These are phyloP conservation scores for Ferdinandea cuprea DNA, from an alignment of 2,888 invertebrate species.

Conservation along the genomic window DNA sequence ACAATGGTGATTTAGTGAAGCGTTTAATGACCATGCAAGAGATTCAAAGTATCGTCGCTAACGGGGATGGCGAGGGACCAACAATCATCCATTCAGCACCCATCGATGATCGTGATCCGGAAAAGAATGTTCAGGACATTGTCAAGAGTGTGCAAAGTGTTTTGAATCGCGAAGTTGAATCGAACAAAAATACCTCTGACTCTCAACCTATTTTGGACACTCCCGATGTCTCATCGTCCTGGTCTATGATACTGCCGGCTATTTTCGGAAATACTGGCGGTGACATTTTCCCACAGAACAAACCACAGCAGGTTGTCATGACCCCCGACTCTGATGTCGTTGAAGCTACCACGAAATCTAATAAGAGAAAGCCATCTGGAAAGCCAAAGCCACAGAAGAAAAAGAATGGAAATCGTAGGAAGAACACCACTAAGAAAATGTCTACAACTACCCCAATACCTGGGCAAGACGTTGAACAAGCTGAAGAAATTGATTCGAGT, in stretches of 20 bases:
- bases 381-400: constrained; percentile 80
- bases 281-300: constrained; percentile 85
- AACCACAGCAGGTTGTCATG: constrained; percentile 82
- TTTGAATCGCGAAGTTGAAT: constrained; percentile 88
- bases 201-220: constrained; percentile 85
- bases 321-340: constrained; percentile 83
- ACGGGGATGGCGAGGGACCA: constrained; percentile 88
- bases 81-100: constrained; percentile 81
- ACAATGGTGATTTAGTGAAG: constrained; percentile 91
- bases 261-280: constrained; percentile 89
- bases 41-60: constrained; percentile 93
- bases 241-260: constrained; percentile 92
- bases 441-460: constrained; percentile 73
- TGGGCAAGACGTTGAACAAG: constrained; percentile 76
- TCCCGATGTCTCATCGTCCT: constrained; percentile 89
- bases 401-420: constrained; percentile 79
- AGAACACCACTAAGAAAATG: constrained; percentile 75
- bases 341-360: constrained; percentile 78
- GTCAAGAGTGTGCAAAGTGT: constrained; percentile 93
- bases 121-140: constrained; percentile 90
- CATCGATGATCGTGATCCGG: constrained; percentile 84
- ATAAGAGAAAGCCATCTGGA: constrained; percentile 75
- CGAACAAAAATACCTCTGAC: constrained; percentile 84
- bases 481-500: constrained; percentile 77
- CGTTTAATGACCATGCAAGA: constrained; percentile 92